phyloP scores from a whole-genome alignment of 1,140 invertebrate species.

The Drosophila teissieri region DNA sequence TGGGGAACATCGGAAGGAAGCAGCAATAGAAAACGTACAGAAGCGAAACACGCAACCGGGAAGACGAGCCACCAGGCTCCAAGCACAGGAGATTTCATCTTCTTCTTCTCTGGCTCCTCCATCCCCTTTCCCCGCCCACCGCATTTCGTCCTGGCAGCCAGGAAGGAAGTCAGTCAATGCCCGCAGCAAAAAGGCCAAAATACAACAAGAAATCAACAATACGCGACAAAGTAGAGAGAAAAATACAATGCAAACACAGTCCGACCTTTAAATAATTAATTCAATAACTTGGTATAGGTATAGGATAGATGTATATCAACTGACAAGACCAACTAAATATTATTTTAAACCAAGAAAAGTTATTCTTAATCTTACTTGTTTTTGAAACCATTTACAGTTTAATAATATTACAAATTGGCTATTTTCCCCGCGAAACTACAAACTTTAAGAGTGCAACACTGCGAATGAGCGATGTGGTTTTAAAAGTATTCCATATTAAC shows the following conservation, averaged over 20 bases:
- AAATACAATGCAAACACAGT: slow-evolving; percentile 46
- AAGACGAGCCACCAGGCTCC: slow-evolving; percentile 46
- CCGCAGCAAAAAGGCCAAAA: slow-evolving; percentile 65
- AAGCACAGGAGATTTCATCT: slow-evolving; percentile 42
- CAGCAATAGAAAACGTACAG: slow-evolving; percentile 73
- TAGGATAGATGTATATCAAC: too few species aligned
- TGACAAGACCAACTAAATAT: too few species aligned
- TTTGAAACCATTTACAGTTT: too few species aligned
- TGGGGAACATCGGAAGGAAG: slow-evolving; percentile 72
- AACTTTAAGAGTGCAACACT: too few species aligned
- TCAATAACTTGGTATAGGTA: neutral
- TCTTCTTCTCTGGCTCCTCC: slow-evolving; percentile 13
- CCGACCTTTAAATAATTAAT: neutral
- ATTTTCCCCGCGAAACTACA: too few species aligned
- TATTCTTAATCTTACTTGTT: too few species aligned
- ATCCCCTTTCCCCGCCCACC: slow-evolving; percentile 3
- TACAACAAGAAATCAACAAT: slow-evolving; percentile 38
- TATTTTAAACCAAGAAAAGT: too few species aligned
- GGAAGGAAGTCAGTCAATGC: slow-evolving; percentile 80
- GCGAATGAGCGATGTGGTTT: neutral
- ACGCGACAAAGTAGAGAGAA: slow-evolving; percentile 76
- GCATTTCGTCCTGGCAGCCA: slow-evolving; percentile 31
- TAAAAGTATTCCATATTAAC: too few species aligned
- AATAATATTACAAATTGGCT: too few species aligned
- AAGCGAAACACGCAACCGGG: slow-evolving; percentile 63